Conservation (phyloP, 2,797 vertebrate genomes). For the Zenarchopterus dispar region DNA sequence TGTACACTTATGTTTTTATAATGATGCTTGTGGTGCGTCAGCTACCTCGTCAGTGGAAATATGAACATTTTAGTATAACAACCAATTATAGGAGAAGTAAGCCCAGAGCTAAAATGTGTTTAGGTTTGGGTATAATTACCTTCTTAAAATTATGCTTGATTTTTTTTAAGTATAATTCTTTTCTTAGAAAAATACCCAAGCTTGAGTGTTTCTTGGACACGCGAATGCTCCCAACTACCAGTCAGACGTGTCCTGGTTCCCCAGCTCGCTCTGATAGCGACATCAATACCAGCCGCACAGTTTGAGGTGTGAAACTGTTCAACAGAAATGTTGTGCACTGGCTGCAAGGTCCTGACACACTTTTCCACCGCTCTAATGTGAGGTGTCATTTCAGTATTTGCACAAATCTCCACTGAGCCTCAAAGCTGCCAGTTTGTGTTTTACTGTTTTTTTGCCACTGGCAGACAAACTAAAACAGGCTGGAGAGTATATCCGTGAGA, state of each 20-base stretch:
- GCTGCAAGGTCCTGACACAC: background rate
- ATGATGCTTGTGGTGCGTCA: background rate
- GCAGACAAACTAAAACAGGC: slow-evolving; percentile 26
- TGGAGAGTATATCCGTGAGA: slow-evolving; percentile 13
- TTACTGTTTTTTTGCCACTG: slow-evolving; percentile 25
- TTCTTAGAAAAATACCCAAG: no score
- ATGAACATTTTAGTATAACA: no score
- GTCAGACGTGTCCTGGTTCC: no score
- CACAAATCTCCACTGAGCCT: slow-evolving; percentile 16
- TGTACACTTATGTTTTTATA: background rate
- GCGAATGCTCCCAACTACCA: no score
- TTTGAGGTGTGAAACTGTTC: background rate
- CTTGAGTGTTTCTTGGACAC: background rate
- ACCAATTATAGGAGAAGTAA: no score
- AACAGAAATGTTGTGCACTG: background rate
- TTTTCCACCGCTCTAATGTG: slow-evolving; percentile 13
- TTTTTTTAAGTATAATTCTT: no score
- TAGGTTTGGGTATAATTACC: no score
- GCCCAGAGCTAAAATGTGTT: no score
- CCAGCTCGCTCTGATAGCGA: no score
- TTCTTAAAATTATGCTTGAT: no score
- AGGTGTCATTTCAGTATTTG: slow-evolving; percentile 28
- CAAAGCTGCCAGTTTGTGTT: slow-evolving; percentile 42
- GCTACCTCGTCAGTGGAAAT: background rate
- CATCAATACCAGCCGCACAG: background rate